Base-by-base conservation (phyloP, 2,888 invertebrate genomes). In the Acrocyrtus sp. region DNA sequence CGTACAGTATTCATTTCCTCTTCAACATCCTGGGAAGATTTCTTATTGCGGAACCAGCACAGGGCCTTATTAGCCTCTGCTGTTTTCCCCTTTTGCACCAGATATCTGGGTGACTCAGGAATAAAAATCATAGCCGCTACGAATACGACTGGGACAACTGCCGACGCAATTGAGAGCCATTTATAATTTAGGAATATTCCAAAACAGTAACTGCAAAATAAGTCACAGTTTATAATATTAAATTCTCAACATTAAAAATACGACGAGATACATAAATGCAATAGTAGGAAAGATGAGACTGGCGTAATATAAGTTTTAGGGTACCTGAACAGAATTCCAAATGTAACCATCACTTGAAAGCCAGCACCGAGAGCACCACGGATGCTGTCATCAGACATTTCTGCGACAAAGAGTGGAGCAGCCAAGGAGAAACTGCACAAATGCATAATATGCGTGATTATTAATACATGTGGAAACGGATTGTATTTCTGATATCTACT, bases 351-450 rank as follows among this genome's bases (percentile, higher is more conserved):
- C 21, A 97, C 85, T 83, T 96, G 96, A 83, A 95, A 94, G 82
- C 91, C 94, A 53, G 93, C 92, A 2, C 96, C 96, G 0, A 96
- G 85, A 0, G 90, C 89, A 0, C 96, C 97, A 65, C 96, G 88
- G 80, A 95, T 90, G 27, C 90, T 89, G 80, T 91, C 92, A 80
- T 95, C 91, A 0, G 95, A 90, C 50, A 94, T 94, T 86, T 97
- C 97, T 17, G 74, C 78, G 6, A 90, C 91, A 83, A 94, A 94
- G 74, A 95, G 88, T 0, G 96, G 95, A 0, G 91, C 92, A 0
- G 92, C 90, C 19, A 94, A 90, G 81, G 93, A 94, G 82, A 92
- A 72, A 19, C 72, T 68, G 24, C 39, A 29, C 8, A 29, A 26
- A 29, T 17, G 17, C 26, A 26, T 10, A 3, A 26, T 12, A 21